Evolutionary conservation across 2,113 vertebrate species (phyloP).

Genomic region (Rhipidura dahli): DNA sequence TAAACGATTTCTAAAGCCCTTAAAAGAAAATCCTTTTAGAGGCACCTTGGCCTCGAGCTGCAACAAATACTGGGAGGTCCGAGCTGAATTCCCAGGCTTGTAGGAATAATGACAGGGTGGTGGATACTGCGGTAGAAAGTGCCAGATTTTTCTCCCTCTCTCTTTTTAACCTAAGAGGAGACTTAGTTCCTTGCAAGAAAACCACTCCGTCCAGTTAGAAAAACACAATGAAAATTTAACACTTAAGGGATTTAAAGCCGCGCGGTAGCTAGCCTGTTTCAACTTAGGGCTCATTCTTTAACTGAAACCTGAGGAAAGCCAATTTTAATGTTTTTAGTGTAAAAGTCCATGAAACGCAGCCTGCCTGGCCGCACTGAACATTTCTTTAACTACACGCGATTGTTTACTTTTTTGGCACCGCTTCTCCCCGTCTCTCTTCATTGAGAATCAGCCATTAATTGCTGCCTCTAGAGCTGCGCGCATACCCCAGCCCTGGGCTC

Average conservation of each 20-base stretch:
- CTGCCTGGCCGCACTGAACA: neutral
- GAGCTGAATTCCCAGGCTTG: constrained; percentile 75
- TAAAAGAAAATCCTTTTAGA: constrained; percentile 78
- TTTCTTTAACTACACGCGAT: neutral
- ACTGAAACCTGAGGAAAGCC: constrained; percentile 5
- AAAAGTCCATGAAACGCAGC: neutral
- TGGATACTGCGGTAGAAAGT: constrained; percentile 70
- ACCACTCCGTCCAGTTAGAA: constrained; percentile 60
- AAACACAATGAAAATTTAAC: constrained; percentile 73
- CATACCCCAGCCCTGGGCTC: neutral
- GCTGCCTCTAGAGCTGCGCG: neutral
- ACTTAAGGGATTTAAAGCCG: constrained; percentile 28
- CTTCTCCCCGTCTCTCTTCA: neutral
- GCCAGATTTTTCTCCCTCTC: constrained; percentile 65
- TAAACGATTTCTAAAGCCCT: constrained; percentile 67
- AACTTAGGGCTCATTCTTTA: constrained; percentile 27
- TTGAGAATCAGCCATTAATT: constrained; percentile 1
- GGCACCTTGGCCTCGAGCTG: constrained; percentile 81
- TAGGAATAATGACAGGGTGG: constrained; percentile 81
- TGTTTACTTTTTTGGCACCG: constrained; percentile 39
- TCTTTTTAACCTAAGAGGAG: constrained; percentile 63
- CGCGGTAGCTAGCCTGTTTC: constrained; percentile 5
- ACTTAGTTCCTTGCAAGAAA: constrained; percentile 66
- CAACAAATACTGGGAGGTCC: constrained; percentile 84
- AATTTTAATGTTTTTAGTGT: neutral